Base-by-base conservation (phyloP, 1,140 invertebrate species). In the Tetragnatha versicolor region DNA sequence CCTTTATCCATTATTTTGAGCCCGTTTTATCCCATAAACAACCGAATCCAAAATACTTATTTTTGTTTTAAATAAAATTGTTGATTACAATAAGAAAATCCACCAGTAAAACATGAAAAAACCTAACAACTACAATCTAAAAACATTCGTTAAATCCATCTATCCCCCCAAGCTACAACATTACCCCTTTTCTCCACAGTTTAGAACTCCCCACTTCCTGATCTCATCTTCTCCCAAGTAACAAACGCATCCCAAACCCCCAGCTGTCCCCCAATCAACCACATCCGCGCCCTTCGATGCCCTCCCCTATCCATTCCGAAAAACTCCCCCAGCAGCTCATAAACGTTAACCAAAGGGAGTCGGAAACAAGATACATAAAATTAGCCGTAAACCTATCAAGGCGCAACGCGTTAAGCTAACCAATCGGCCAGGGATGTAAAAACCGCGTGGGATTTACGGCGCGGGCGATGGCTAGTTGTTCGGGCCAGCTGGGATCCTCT, bases 331-430 rank as follows among this genome's bases (percentile, higher is more conserved):
- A 31, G 33, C 20, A 7, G n/a, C n/a, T 31, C 20, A 63, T 63
- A 42, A 63, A 63, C 60, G 60, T 63, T 63, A 63, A 63, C 60
- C 60, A 63, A 63, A 42, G 60, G 37, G 14, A 68, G 63, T 47
- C 25, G 39, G 22, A 35, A 49, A 75, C 55, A 63, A 49, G 58
- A 47, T 63, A 37, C 72, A 75, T 60, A 60, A 73, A 73, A 73
- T 60, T 42, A 60, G 42, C 51, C 61, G 55, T 77, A 77, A 77
- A 77, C 73, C 73, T 63, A 75, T 63, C 72, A 75, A 49, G 35
- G 39, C 39, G 37, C 29, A n/a, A 27, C 58, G 73, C 47, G 73
- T 77, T 77, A 77, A 77, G 66, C 61, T 77, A 77, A 77, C 73
- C 73, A 77, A 77, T 77, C 61, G 45, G 39, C 60, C 12, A 39